Evolutionary conservation across 2,113 vertebrate species (phyloP).

Genomic region (Spea multiplicata): DNA sequence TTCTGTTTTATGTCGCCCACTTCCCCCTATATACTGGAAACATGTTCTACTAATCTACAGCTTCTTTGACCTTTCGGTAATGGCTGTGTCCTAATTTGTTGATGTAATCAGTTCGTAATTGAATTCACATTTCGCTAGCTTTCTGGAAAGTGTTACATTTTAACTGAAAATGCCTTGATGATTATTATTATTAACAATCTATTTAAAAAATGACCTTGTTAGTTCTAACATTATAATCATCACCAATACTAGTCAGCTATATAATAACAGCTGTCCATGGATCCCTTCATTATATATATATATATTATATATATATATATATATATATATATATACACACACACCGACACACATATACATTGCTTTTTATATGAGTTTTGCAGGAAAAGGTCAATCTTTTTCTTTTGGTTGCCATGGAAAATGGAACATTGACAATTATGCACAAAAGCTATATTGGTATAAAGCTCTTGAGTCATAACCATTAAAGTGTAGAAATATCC

Average conservation of each 20-base stretch:
- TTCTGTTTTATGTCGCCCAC: conserved; percentile 17
- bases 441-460: no score
- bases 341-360: no score
- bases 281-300: background rate
- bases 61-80: conserved; percentile 20
- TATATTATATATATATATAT: no score
- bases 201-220: background rate
- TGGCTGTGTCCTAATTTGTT: conserved; percentile 20
- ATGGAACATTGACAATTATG: no score
- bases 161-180: background rate
- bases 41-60: conserved; percentile 1
- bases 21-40: background rate
- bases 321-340: background rate
- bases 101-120: conserved; percentile 17
- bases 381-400: no score
- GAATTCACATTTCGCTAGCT: background rate
- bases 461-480: no score
- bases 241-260: background rate
- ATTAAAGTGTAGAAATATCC: no score
- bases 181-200: background rate
- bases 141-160: background rate
- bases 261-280: background rate
- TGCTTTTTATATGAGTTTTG: no score
- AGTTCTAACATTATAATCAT: background rate
- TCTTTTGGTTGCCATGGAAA: no score